phyloP scores from a whole-genome alignment of 2,797 vertebrate genomes.

The Margarornis squamiger region DNA sequence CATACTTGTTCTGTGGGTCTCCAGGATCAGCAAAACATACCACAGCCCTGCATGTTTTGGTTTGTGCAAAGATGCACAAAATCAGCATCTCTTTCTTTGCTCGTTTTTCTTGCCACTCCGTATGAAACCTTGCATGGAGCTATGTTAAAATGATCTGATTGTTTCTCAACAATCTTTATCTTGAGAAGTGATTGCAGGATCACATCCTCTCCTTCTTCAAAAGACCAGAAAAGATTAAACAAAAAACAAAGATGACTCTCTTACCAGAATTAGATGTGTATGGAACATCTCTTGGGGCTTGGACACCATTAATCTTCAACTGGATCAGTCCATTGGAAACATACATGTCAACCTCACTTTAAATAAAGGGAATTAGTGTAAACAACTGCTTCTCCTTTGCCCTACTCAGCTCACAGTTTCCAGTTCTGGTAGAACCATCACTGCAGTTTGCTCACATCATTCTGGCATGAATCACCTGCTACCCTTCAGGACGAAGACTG shows the following conservation, averaged over 20 bases:
- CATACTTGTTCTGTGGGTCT: background rate
- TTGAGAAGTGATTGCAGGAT: background rate
- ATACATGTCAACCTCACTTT: conserved; percentile 81
- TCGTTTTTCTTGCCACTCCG: background rate
- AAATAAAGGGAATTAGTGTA: background rate
- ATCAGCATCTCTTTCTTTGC: background rate
- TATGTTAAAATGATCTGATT: background rate
- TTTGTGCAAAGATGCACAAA: background rate
- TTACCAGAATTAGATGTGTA: conserved; percentile 72
- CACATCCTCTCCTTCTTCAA: background rate
- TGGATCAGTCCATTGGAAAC: conserved; percentile 42
- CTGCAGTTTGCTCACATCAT: background rate
- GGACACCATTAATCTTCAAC: conserved; percentile 77
- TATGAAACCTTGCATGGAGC: background rate
- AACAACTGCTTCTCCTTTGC: background rate
- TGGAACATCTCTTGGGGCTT: conserved; percentile 65
- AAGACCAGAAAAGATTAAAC: background rate
- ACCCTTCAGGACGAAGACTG: background rate
- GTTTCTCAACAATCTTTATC: background rate
- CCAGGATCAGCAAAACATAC: background rate
- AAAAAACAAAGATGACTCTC: background rate
- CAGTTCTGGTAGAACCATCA: background rate
- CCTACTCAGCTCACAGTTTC: background rate
- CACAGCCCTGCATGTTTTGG: background rate
- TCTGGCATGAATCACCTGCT: background rate